Evolutionary conservation across 1,140 invertebrate species (phyloP).

Genomic region (Eriocheir sinensis): DNA sequence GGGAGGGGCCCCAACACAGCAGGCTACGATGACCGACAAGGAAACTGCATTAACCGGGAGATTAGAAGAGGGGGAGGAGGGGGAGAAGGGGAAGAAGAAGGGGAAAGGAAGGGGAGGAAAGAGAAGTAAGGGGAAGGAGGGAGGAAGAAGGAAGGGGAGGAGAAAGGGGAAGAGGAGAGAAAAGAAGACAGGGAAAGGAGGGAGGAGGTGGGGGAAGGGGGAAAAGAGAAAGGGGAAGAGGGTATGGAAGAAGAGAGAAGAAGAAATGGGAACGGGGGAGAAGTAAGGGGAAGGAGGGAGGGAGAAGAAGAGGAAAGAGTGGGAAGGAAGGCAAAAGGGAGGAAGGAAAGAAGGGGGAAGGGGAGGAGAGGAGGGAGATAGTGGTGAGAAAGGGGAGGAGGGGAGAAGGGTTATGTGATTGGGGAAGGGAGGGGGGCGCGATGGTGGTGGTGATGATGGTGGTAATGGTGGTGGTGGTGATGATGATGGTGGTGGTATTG

Average conservation of each 20-base stretch:
- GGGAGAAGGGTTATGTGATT: too few species aligned
- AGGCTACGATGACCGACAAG: too few species aligned
- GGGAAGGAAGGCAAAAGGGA: too few species aligned
- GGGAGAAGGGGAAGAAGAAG: not conserved
- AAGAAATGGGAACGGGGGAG: not conserved
- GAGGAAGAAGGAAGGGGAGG: not conserved
- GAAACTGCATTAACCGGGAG: too few species aligned
- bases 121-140: too few species aligned
- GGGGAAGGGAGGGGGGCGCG: too few species aligned
- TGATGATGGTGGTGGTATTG: too few species aligned
- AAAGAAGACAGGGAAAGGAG: slow-evolving; percentile 9
- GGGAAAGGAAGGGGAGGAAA: not conserved
- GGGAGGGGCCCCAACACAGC: too few species aligned
- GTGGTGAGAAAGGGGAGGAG: too few species aligned
- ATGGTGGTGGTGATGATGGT: too few species aligned
- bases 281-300: not conserved
- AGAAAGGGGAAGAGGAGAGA: not conserved
- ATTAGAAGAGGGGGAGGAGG: not conserved
- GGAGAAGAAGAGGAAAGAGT: not conserved
- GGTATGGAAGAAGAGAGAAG: not conserved
- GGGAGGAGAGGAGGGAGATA: not conserved
- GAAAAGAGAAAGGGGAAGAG: not conserved
- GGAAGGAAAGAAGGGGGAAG: not conserved
- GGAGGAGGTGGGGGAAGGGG: not conserved
- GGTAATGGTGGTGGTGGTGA: too few species aligned